A percentile compares a stretch with the other conserved stretches of the same genome.
These are phyloP conservation scores for Pyralis farinalis DNA, from an alignment of 2,888 invertebrate genomes.

Conservation along the genomic window DNA sequence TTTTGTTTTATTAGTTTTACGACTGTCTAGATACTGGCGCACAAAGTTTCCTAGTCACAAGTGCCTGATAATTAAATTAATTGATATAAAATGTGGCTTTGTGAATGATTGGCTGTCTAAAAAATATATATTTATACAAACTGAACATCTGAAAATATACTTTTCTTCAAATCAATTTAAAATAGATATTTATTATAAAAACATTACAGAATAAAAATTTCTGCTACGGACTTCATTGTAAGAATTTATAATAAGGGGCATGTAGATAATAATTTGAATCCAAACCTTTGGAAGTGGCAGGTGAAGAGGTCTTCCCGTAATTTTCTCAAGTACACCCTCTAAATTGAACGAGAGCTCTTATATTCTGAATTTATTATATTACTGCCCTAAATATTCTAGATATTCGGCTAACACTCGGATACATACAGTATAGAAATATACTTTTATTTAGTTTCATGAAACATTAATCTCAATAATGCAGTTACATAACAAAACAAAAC, in stretches of 20 bases:
- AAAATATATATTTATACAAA: no score
- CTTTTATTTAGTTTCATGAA: no score
- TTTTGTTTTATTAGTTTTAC: slow-evolving; percentile 15
- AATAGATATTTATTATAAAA: no score
- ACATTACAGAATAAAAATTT: slow-evolving; percentile 11
- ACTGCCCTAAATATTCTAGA: slow-evolving; percentile 61
- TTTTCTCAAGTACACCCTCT: slow-evolving; percentile 70
- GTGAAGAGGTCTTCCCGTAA: slow-evolving; percentile 70
- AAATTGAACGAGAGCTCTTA: slow-evolving; percentile 68
- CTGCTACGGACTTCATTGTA: not conserved
- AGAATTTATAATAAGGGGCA: slow-evolving; percentile 35
- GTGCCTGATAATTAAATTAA: no score
- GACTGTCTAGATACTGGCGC: not conserved
- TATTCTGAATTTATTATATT: slow-evolving; percentile 77
- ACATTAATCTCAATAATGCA: no score
- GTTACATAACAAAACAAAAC: no score
- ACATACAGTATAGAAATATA: no score
- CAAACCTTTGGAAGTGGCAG: slow-evolving; percentile 63
- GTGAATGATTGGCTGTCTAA: no score
- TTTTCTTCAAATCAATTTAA: no score
- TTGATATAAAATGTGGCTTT: no score
- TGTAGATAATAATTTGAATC: slow-evolving; percentile 66
- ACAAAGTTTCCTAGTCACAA: no score
- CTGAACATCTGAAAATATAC: no score
- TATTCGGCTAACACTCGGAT: slow-evolving; percentile 33